Conservation (phyloP, 2,113 vertebrate genomes). For the Stercorarius parasiticus region DNA sequence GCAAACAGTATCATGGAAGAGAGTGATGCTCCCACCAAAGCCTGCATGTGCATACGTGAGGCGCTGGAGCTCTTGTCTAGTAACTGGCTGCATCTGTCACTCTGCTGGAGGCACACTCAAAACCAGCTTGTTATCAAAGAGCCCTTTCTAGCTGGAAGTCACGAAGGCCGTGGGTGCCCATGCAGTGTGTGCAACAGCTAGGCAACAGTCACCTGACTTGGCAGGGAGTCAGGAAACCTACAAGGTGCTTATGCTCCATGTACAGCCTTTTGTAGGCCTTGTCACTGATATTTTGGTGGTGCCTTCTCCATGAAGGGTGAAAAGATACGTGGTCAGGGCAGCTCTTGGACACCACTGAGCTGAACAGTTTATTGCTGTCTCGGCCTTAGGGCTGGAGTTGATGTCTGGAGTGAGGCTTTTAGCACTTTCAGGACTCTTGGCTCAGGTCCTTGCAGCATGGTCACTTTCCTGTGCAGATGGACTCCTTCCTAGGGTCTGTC, state of each 20-base stretch:
- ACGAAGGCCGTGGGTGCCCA: neutral
- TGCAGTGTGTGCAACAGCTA: neutral
- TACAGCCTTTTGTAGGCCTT: neutral
- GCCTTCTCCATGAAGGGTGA: neutral
- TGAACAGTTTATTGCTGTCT: neutral
- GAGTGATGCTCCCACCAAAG: neutral
- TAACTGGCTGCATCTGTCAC: neutral
- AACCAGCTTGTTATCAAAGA: neutral
- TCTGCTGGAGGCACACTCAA: neutral
- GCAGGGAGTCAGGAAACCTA: neutral
- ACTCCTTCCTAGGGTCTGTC: neutral
- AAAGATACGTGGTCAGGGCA: fast-evolving
- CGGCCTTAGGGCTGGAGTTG: neutral
- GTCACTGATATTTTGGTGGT: neutral
- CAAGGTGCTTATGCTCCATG: neutral
- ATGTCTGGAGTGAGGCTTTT: neutral
- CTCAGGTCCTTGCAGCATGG: neutral
- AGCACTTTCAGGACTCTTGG: neutral
- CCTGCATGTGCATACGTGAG: fast-evolving
- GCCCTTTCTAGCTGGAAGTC: neutral
- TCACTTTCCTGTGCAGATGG: neutral
- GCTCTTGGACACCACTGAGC: neutral
- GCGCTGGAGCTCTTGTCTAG: neutral
- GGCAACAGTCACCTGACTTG: neutral
- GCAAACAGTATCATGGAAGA: neutral